These are phyloP conservation scores for Phengaris alcon DNA, from an alignment of 2,888 invertebrate genomes.

Conservation along the genomic window DNA sequence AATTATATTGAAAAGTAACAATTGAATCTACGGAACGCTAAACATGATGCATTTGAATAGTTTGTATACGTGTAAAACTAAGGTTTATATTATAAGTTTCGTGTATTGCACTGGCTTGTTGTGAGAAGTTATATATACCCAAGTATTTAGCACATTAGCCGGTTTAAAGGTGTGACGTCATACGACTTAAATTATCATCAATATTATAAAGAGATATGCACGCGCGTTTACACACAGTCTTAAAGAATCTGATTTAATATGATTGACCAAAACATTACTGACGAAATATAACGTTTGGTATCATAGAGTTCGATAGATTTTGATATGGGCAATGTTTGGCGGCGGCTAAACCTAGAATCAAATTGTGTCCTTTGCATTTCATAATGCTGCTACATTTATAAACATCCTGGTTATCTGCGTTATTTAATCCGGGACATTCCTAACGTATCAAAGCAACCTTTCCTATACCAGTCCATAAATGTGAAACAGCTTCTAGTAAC, in stretches of 20 bases:
- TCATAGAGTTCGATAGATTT: too few relatives aligned
- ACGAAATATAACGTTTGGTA: background rate
- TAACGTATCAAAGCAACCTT: background rate
- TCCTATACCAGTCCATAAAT: background rate
- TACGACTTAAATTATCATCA: conserved; percentile 60
- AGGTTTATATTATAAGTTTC: conserved; percentile 31
- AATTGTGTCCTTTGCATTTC: background rate
- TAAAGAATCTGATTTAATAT: background rate
- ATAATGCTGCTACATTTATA: background rate
- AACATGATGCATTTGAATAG: background rate
- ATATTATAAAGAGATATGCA: conserved; percentile 66
- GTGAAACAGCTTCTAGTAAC: background rate
- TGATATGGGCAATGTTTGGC: background rate
- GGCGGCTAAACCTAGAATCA: too few relatives aligned
- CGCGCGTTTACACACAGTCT: conserved; percentile 54
- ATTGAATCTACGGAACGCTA: conserved; percentile 1
- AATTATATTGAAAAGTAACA: background rate
- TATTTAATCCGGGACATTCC: background rate
- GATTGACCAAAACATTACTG: background rate
- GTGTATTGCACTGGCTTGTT: conserved; percentile 48
- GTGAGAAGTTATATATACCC: conserved; percentile 50
- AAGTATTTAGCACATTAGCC: conserved; percentile 48
- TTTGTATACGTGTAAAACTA: conserved; percentile 19
- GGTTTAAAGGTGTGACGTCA: conserved; percentile 54
- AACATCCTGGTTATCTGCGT: background rate